Conservation (phyloP, 2,888 invertebrate species). For the Agrotis clavis region DNA sequence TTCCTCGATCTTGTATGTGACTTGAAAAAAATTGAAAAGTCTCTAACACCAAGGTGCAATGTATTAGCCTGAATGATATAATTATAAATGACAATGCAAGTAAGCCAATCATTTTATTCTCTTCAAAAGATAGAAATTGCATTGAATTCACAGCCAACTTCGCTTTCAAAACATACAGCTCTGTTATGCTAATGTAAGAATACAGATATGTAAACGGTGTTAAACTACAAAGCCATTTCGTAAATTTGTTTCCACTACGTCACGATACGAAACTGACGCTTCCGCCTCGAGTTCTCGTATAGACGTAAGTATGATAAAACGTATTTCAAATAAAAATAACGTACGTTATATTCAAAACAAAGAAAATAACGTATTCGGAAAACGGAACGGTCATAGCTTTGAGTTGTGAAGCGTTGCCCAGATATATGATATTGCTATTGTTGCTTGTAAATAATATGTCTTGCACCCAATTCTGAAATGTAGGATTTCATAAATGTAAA, state of each 20-base stretch:
- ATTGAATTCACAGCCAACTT: slow-evolving; percentile 1
- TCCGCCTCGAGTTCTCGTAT: slow-evolving; percentile 24
- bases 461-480: neutral
- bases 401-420: slow-evolving; percentile 12
- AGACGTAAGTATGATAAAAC: slow-evolving; percentile 42
- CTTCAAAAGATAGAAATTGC: neutral
- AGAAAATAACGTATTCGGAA: slow-evolving; percentile 50
- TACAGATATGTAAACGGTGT: slow-evolving; percentile 17
- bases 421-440: slow-evolving; percentile 36
- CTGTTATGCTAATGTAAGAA: slow-evolving; percentile 29
- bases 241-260: slow-evolving; percentile 36
- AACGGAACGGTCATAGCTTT: slow-evolving; percentile 31
- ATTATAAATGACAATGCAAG: neutral
- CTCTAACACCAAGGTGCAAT: neutral
- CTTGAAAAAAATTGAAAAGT: neutral
- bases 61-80: neutral
- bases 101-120: neutral
- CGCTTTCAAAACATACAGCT: slow-evolving; percentile 17
- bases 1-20: neutral
- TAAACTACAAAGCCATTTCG: slow-evolving; percentile 43
- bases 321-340: slow-evolving; percentile 43
- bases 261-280: slow-evolving; percentile 29
- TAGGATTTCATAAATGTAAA: neutral
- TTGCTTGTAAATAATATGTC: slow-evolving; percentile 12
- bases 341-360: slow-evolving; percentile 44